These are phyloP conservation scores for Actinemys pallida DNA, from an alignment of 2,113 vertebrate genomes.

Conservation along the genomic window DNA sequence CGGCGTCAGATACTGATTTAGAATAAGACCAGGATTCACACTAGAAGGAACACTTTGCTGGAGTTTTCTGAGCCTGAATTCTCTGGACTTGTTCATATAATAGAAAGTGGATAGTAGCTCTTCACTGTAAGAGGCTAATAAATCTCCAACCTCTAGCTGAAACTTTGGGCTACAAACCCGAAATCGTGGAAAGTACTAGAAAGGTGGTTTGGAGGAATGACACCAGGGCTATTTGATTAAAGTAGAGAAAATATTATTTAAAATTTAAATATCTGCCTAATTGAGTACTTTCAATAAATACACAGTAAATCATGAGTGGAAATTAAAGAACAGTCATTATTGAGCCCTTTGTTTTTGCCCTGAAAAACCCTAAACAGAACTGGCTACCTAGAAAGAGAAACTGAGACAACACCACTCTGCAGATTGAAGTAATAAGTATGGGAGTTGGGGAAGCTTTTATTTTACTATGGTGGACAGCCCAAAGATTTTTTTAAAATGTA, in stretches of 20 bases:
- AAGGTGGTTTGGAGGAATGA: not conserved
- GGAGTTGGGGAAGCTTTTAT: not conserved
- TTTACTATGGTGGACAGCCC: not conserved
- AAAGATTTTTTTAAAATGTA: not conserved
- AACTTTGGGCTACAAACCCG: not conserved
- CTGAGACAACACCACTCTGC: not conserved
- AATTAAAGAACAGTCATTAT: not conserved
- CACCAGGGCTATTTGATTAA: not conserved
- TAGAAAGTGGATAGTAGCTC: not conserved
- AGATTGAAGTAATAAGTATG: not conserved
- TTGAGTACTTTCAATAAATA: not conserved
- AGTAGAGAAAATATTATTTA: not conserved
- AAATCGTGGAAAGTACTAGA: not conserved
- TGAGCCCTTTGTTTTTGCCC: not conserved
- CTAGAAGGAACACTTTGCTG: not conserved
- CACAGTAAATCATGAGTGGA: not conserved
- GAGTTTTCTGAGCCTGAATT: not conserved
- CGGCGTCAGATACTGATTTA: not conserved
- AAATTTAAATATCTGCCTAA: not conserved
- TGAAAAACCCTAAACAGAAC: not conserved
- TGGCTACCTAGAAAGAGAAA: not conserved
- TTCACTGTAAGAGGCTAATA: not conserved
- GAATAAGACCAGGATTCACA: not conserved
- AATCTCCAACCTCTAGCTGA: not conserved
- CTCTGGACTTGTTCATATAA: not conserved